Percentiles rank a stretch among this genome's conserved stretches.
phyloP scores from a whole-genome alignment of 2,113 vertebrate species.

The Turnix velox region DNA sequence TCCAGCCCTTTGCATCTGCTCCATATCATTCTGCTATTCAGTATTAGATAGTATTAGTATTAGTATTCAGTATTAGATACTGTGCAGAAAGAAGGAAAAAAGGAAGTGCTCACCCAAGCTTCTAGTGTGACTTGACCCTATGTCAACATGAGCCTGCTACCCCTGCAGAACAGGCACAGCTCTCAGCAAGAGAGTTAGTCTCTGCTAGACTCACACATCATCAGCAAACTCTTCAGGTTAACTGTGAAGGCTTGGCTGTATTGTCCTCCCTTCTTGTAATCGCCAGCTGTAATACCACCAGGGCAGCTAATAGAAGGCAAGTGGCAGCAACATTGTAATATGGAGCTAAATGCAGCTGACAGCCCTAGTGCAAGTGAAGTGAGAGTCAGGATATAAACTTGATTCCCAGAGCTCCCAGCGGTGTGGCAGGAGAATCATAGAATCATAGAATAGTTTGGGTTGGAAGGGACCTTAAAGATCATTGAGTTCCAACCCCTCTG shows the following conservation, averaged over 20 bases:
- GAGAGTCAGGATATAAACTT: fast-evolving
- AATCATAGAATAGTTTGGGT: no score
- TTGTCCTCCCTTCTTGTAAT: neutral
- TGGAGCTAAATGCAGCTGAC: neutral
- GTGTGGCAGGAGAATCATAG: no score
- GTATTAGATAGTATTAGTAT: neutral
- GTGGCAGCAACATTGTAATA: neutral
- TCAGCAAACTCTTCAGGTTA: neutral
- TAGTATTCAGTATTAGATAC: no score
- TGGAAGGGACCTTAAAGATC: no score
- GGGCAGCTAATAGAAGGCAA: neutral
- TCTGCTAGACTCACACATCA: neutral
- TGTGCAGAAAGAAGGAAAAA: neutral
- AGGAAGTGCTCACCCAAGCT: neutral
- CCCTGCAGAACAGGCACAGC: neutral
- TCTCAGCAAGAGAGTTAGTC: fast-evolving
- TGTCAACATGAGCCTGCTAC: neutral
- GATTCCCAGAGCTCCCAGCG: neutral
- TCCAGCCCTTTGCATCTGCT: neutral
- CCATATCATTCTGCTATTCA: neutral
- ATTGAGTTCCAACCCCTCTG: no score
- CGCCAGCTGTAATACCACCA: neutral
- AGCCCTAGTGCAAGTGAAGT: neutral
- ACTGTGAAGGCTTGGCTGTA: neutral
- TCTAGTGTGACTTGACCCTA: neutral